Conservation (phyloP, 2,797 vertebrate genomes). For the Holocentrus rufus region DNA sequence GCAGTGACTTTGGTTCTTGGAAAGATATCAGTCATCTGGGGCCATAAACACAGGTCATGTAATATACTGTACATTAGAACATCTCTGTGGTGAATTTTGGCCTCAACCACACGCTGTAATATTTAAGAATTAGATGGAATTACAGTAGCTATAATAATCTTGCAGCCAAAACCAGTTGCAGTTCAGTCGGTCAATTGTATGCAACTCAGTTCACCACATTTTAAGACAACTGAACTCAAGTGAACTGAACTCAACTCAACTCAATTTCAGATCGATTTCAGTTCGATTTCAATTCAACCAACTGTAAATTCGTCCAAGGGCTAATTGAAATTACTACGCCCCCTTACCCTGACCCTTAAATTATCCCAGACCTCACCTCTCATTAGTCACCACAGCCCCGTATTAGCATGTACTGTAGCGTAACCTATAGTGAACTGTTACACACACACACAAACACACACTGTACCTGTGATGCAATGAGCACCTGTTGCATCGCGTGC, state of each 20-base stretch:
- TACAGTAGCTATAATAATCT: too few relatives aligned
- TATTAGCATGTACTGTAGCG: constrained; percentile 55
- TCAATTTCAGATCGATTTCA: background rate
- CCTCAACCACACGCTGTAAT: too few relatives aligned
- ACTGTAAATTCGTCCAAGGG: background rate
- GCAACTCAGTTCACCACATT: constrained; percentile 3
- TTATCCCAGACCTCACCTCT: constrained; percentile 45
- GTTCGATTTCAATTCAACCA: constrained; percentile 13
- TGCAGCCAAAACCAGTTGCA: background rate
- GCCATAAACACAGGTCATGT: too few relatives aligned
- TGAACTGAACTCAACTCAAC: background rate
- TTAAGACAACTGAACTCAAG: constrained; percentile 7
- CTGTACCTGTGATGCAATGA: constrained; percentile 76
- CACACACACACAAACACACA: constrained; percentile 40
- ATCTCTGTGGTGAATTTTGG: too few relatives aligned
- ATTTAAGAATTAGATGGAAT: too few relatives aligned
- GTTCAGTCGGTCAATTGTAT: background rate
- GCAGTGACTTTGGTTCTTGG: too few relatives aligned
- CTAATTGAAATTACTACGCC: background rate
- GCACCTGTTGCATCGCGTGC: constrained; percentile 87
- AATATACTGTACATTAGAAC: too few relatives aligned
- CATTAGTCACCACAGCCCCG: constrained; percentile 49
- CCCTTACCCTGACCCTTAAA: constrained; percentile 36
- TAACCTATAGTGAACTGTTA: constrained; percentile 50
- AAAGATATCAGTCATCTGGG: too few relatives aligned